Base-by-base conservation (phyloP, 2,888 invertebrate species). In the Falcaria lacertinaria region DNA sequence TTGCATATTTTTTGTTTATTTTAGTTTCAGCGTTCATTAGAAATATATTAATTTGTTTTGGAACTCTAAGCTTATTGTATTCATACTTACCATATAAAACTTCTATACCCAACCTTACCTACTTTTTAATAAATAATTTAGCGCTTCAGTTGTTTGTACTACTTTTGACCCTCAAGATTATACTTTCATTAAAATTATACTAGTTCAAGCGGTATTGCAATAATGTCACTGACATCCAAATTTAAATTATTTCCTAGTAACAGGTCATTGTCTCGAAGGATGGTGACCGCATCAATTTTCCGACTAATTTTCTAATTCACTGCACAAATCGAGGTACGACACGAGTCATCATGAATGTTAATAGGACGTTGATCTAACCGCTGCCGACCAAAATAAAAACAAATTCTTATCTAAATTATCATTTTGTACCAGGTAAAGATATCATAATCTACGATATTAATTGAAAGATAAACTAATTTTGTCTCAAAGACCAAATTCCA, bases 221-320 rank as follows among this genome's bases (percentile, higher is more conserved):
- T 43, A 50, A 54, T 60, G 80, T 67, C 76, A 74, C 53, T 76
- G 81, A 75, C 83, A 74, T 69, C 71, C 53, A 63, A 71, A 69
- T 59, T 60, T 50, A 14, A 59, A 54, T 58, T 52, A 66, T 59
- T 71, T 68, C 61, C 59, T 42, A 57, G 57, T 55, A 66, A 52
- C 64, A 66, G 75, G 68, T 78, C 73, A 69, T 69, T 63, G 72
- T 57, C 64, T 71, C 58, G 17, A 47, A 53, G 57, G 56, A 64
- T 71, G 64, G 52, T 54, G 60, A 84, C 82, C 84, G 70, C 85
- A 84, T 69, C 70, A 68, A 82, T 83, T 65, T 69, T 61, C 63
- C 52, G 50, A 59, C 52, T 54, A 69, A 77, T 79, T 86, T 88
- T 87, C 86, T 80, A 73, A 82, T 71, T 69, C 68, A 80, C 69